Evolutionary conservation across 2,888 invertebrate species (phyloP), one percentile per base, ranked within the genome.

Genomic region (Drosophila planitibia): DNA sequence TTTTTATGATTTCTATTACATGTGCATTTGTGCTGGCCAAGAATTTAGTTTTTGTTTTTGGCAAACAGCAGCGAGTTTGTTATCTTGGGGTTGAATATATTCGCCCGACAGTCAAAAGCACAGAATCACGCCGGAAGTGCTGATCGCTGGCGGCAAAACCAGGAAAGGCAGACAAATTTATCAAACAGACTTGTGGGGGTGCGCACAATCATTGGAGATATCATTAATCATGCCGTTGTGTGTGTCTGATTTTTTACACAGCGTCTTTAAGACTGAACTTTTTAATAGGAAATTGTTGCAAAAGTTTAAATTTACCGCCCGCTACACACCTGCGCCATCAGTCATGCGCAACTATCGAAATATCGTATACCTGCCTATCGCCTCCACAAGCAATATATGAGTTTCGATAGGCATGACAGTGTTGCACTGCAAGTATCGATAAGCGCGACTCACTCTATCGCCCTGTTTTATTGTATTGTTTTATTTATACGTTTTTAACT

Each of bases 91-190:
- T 88, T 88, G 85, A 70, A 74, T 28, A 30, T 32, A 51, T 65
- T 35, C 35, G 62, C 64, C 44, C 25, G 47, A 12, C 22, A 47
- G 57, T 65, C 25, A 60, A 75, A 83, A 65, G 77, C 82, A 80
- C 69, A 82, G 72, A 82, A 69, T 82, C 82, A 79, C 70, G 80
- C 74, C 91, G 92, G 92, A 92, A 91, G 86, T 85, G 91, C 87
- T 87, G 92, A 92, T 92, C 92, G 86, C 69, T 76, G 67, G 51
- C 67, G 49, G 64, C 57, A 44, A 49, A 60, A 55, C 51, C 83
- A 86, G 83, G 87, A 92, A 91, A 81, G 63, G 80, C 83, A 86
- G 89, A 91, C 91, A 92, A 92, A 91, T 92, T 92, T 92, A 91
- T 92, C 91, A 92, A 87, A 70, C 55, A 68, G 64, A n/a, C 32